Evolutionary conservation across 2,888 invertebrate genomes (phyloP), one percentile per base, ranked within the genome.

Genomic region (Hylaea fasciaria): DNA sequence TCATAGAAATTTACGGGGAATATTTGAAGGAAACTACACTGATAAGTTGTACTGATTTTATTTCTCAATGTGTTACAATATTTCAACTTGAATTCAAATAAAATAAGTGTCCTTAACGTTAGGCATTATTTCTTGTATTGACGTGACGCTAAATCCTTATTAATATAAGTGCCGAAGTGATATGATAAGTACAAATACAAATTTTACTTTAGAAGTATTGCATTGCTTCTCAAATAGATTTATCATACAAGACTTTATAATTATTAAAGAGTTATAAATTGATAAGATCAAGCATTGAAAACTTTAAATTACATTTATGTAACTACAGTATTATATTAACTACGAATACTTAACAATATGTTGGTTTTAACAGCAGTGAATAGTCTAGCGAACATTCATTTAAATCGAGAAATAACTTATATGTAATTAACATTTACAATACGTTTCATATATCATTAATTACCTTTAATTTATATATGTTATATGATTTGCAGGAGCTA

Each of bases 41-140:
- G 45, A 60, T 71, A 74, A 64, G 72, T 85, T 83, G 83, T 84
- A 86, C 81, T 80, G 79, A 68, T 80, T 85, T 87, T 84, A 85
- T 83, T 86, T 82, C 73, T 77, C 74, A 86, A 85, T 86, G 82
- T 79, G 79, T 84, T 85, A 87, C 86, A 87, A 85, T 85, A 78
- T 75, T 74, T 78, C 69, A 71, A 81, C 78, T 83, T 76, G 74
- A 82, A 82, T 73, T 80, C 77, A 82, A 78, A 80, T 79, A 76
- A 80, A 81, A 73, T 80, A 83, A 74, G 84, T 86, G 85, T 78
- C 71, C 76, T 80, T 82, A 84, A 77, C 74, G 77, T 73, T 81
- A 85, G 75, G 77, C 80, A 74, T 74, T 74, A 70, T 74, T 65
- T 68, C n/a, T 55, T 60, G 35, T 55, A 60, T 80, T 72, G 67